These are phyloP conservation scores for Brachionus rubens DNA, from an alignment of 1,140 invertebrate genomes.

Conservation along the genomic window DNA sequence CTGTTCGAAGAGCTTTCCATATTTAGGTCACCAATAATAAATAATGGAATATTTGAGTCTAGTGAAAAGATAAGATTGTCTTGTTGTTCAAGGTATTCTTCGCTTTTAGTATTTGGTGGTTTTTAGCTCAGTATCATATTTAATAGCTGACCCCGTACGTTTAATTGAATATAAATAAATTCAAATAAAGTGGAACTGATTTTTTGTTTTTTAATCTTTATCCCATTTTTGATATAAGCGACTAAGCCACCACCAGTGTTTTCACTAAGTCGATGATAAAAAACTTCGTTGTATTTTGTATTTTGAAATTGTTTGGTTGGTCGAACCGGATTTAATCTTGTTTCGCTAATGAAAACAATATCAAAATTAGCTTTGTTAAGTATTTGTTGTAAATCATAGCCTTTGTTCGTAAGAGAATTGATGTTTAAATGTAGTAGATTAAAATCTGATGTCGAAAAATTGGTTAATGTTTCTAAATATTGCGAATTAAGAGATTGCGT, in stretches of 20 bases:
- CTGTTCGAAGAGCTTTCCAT: neutral
- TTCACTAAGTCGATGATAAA: no score
- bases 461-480: no score
- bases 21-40: neutral
- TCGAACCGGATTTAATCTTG: no score
- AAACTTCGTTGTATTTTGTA: no score
- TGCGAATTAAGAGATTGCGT: no score
- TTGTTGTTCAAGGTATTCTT: neutral
- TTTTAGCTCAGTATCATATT: neutral
- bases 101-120: neutral
- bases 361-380: no score
- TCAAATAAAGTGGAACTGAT: neutral
- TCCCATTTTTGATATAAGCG: neutral
- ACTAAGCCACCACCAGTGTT: neutral
- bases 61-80: neutral
- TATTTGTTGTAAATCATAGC: no score
- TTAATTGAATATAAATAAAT: neutral
- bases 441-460: no score
- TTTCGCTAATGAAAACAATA: no score
- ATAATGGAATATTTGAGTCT: neutral
- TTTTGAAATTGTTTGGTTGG: no score
- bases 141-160: neutral
- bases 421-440: no score
- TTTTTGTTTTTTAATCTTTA: conserved; percentile 5
- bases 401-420: no score